Conservation (phyloP, 2,113 vertebrate species). For the Parus major region DNA sequence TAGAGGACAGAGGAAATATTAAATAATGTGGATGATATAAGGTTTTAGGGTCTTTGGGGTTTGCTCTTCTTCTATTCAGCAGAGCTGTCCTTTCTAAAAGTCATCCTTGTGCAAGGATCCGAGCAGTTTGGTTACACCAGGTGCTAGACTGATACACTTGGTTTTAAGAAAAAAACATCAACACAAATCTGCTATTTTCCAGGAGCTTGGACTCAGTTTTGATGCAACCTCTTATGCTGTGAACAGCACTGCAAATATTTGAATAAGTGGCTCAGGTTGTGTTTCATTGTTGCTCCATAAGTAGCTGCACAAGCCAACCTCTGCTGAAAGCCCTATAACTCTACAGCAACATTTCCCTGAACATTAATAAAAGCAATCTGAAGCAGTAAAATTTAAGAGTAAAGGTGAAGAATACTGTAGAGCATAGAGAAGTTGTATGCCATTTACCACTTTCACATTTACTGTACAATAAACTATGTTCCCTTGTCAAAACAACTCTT, state of each 20-base stretch:
- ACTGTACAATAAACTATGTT: neutral
- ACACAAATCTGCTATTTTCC: neutral
- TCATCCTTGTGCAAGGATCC: neutral
- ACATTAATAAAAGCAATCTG: neutral
- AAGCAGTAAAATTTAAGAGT: neutral
- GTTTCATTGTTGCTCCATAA: neutral
- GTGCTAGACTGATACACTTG: neutral
- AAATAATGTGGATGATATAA: neutral
- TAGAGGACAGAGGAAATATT: neutral
- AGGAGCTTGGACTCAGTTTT: neutral
- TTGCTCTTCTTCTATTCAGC: neutral
- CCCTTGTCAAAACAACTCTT: constrained; percentile 30
- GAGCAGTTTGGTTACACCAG: neutral
- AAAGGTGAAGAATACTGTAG: neutral
- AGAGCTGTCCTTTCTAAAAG: neutral
- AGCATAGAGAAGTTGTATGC: neutral
- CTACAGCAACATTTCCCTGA: neutral
- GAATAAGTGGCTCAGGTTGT: neutral
- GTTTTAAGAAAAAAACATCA: neutral
- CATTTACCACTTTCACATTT: neutral
- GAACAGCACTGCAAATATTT: neutral
- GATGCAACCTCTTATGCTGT: neutral
- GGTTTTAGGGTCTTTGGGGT: neutral
- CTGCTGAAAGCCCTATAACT: neutral
- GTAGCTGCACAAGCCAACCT: neutral